phyloP scores from a whole-genome alignment of 1,140 invertebrate genomes.

The Microplitis demolitor region DNA sequence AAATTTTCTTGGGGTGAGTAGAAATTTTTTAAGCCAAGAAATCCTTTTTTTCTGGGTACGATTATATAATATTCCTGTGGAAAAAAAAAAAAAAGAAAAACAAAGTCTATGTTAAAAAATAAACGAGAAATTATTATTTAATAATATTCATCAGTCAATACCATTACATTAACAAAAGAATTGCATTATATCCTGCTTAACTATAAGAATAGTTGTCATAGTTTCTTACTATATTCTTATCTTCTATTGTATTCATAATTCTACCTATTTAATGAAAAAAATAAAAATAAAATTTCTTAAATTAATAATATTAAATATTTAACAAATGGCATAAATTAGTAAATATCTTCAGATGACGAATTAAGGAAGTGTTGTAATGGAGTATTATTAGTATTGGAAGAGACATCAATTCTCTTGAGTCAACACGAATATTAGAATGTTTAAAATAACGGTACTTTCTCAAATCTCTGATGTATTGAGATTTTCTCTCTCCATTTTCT shows the following conservation, averaged over 20 bases:
- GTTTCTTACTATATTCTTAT: not conserved
- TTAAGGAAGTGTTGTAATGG: too few relatives aligned
- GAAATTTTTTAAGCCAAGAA: too few relatives aligned
- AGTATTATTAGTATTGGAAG: too few relatives aligned
- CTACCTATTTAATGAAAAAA: not conserved
- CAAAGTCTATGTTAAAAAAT: not conserved
- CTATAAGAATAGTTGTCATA: not conserved
- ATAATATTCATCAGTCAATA: not conserved
- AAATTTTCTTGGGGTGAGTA: too few relatives aligned
- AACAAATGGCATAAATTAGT: too few relatives aligned
- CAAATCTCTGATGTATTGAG: not conserved
- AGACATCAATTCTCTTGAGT: too few relatives aligned
- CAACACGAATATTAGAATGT: slow-evolving; percentile 6
- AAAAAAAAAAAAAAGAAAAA: not conserved
- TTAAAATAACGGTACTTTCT: slow-evolving; percentile 11
- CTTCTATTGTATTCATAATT: not conserved
- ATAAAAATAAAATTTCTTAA: not conserved
- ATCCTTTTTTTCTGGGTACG: too few relatives aligned
- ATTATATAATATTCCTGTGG: not conserved
- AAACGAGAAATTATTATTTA: slow-evolving; percentile 7
- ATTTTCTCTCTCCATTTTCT: not conserved
- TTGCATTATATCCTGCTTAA: not conserved
- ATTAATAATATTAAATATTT: too few relatives aligned
- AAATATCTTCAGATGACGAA: too few relatives aligned
- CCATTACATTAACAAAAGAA: not conserved